Evolutionary conservation across 2,797 vertebrate species (phyloP), one percentile per base, ranked within the genome.

Genomic region (Garrulus glandarius): DNA sequence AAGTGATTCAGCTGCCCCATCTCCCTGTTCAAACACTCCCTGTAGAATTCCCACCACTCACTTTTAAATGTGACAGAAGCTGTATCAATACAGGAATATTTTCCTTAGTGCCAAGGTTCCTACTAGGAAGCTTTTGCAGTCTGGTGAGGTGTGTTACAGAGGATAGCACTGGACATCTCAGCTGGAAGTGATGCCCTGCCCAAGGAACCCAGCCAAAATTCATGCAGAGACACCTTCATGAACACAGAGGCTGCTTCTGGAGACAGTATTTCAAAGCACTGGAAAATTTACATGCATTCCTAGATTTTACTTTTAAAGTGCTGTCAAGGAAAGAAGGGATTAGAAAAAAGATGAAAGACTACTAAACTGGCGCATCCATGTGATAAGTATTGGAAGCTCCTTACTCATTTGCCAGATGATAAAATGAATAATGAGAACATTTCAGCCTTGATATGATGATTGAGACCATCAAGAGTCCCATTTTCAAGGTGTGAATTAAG

Each of bases 51-150:
- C 55, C 50, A 49, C 20, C 22, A 5, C 29, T 56, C 32, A 4
- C 36, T 56, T n/a, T 20, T 8, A n/a, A 39, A 22, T 0, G 15
- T 0, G 3, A 49, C 57, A 46, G 32, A 46, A 93, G 44, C 30
- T 4, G 1, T 6, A 36, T 3, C 3, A 11, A 16, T 1, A 27
- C 2, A 4, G 43, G 32, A 83, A n/a, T 3, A 4, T 32, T 65
- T 6, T 50, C 46, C 59, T 32, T 22, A 37, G 43, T 21, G 15
- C 15, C 15, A 21, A 46, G 24, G 32, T 2, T 89, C 55, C 43
- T n/a, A 1, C 13, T 3, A 11, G 11, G 15, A 43, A 59, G 49
- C 32, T 59, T 61, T 5, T 50, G 59, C 43, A 52, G 17, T 1
- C 0, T 2, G 30, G 9, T 34, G 44, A 78, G 32, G 29, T 3